Base-by-base conservation (phyloP, 2,797 vertebrate species). In the Paedocypris micromegethes region DNA sequence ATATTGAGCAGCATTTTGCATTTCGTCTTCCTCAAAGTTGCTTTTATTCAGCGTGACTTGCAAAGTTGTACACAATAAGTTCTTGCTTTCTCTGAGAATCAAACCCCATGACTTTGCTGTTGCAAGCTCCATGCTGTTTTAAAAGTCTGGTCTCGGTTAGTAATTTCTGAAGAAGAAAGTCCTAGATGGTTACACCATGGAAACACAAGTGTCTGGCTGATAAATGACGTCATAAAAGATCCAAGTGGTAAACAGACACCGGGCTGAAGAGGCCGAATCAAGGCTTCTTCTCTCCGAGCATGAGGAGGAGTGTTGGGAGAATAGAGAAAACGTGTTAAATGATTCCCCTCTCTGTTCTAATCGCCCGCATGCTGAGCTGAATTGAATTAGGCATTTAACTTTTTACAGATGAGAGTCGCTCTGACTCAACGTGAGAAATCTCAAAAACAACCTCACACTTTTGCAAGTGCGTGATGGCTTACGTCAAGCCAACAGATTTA, bases 341-440 rank as follows among this genome's bases (percentile, higher is more conserved):
- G 37, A 69, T 55, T 69, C 58, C 45, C 44, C 41, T 55, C 39
- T 47, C 51, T 61, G 51, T 37, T 37, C 57, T 54, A 52, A 61
- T 9, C 52, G 51, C 50, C n/a, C 23, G 45, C 51, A 62, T 61
- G 51, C 58, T 62, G 66, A 51, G 56, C 56, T 51, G 58, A 69
- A 62, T 69, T 55, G 38, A 69, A 62, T 62, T 55, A 49, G 39
- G 44, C 44, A 9, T 55, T 66, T 48, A 42, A 55, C 51, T 42
- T 69, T 61, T 69, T 48, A 41, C 58, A 69, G 50, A 69, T 61
- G 44, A 46, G 43, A n/a, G n/a, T 62, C 45, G 38, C 40, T 70
- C 51, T 44, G 52, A 62, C 50, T 47, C 50, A 41, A 48, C 54
- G 42, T 9, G 5, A 55, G 46, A 70, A 56, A 56, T 49, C 8